Evolutionary conservation across 2,113 vertebrate species (phyloP).

Genomic region (western clawed frog (Xenopus tropicalis)): DNA sequence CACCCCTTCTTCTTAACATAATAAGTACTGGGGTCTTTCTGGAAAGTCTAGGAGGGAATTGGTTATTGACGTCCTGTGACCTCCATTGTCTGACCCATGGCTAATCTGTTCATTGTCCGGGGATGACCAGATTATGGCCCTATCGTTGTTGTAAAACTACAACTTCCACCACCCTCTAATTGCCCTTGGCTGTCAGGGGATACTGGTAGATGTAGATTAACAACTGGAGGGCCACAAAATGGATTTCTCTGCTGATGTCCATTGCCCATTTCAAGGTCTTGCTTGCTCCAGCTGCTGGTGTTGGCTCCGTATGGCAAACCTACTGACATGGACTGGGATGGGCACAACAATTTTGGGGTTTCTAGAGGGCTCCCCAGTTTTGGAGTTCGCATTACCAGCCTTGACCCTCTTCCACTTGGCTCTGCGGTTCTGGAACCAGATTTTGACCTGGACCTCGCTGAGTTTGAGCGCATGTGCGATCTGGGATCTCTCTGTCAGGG

Average conservation of each 20-base stretch:
- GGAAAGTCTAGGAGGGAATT: conserved; percentile 8
- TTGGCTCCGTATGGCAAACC: conserved; percentile 95
- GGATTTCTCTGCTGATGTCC: neutral
- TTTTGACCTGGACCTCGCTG: conserved; percentile 98
- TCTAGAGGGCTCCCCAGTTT: conserved; percentile 89
- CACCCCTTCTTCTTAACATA: conserved; percentile 8
- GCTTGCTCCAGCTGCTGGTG: conserved; percentile 97
- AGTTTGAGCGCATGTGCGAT: conserved; percentile 96
- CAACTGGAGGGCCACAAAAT: neutral
- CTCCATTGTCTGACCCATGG: conserved; percentile 16
- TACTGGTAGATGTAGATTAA: neutral
- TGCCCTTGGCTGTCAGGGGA: neutral
- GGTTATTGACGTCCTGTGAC: neutral
- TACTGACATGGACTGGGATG: conserved; percentile 96
- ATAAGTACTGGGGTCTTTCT: conserved; percentile 21
- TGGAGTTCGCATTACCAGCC: conserved; percentile 95
- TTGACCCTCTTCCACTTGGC: conserved; percentile 99
- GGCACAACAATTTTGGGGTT: conserved; percentile 98
- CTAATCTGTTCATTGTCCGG: neutral
- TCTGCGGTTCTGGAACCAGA: conserved; percentile 98
- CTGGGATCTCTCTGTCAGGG: conserved; percentile 94
- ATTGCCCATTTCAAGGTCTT: conserved; percentile 70
- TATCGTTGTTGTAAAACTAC: neutral
- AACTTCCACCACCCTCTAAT: neutral
- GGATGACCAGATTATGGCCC: no score